Conservation (phyloP, 2,797 vertebrate species). For the Psittacula echo region DNA sequence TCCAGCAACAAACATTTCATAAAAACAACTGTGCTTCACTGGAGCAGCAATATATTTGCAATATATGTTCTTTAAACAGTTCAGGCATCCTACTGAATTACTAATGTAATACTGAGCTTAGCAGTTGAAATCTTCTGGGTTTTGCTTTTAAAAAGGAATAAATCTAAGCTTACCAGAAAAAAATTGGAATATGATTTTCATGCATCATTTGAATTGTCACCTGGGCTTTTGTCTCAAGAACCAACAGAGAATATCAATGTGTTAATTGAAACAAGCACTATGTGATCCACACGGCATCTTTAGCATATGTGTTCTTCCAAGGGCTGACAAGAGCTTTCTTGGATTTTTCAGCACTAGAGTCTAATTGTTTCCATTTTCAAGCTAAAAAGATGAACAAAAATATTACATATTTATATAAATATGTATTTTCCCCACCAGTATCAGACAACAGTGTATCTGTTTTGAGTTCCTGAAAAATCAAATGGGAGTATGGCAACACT, state of each 20-base stretch:
- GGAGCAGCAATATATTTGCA: neutral
- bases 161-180: neutral
- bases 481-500: neutral
- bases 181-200: slow-evolving; percentile 25
- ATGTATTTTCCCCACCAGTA: slow-evolving; percentile 11
- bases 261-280: slow-evolving; percentile 61
- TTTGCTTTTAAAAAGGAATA: neutral
- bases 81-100: neutral
- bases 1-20: neutral
- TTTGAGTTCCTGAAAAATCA: neutral
- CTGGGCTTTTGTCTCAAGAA: slow-evolving; percentile 46
- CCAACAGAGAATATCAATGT: slow-evolving; percentile 35
- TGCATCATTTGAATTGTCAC: slow-evolving; percentile 41
- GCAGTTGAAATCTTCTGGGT: neutral
- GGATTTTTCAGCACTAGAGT: slow-evolving; percentile 19
- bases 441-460: neutral
- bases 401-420: neutral
- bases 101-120: neutral
- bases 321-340: slow-evolving; percentile 20
- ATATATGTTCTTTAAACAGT: neutral
- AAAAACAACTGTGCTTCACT: neutral
- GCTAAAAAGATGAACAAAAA: slow-evolving; percentile 26
- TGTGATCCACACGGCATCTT: slow-evolving; percentile 16
- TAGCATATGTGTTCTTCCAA: slow-evolving; percentile 55
- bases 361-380: neutral